Evolutionary conservation across 2,797 vertebrate species (phyloP), one percentile per base, ranked within the genome.

Genomic region (Tapirus indicus): DNA sequence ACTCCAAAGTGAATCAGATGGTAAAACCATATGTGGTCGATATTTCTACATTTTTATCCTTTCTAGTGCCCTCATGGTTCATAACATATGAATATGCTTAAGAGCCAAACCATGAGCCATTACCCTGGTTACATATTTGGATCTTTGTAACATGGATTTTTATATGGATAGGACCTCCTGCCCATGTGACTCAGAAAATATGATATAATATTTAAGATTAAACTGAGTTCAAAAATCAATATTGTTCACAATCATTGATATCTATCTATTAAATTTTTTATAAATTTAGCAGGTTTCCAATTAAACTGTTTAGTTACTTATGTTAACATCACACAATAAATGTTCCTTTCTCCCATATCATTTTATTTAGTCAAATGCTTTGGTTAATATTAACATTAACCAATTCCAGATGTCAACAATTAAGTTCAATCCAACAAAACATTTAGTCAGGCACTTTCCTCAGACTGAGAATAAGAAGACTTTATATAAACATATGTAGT

Each of bases 331-430:
- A 71, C 17, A 64, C 41, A 79, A n/a, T 35, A 38, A 60, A 84
- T 87, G 27, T 88, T 95, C 29, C 38, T 92, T 94, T 88, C 41
- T 91, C 35, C 35, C 49, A 1, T 25, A 38, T 66, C 72, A 83
- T 89, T 96, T 92, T 89, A 92, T 91, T 95, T 87, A 93, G 79
- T 78, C 74, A 94, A 90, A 95, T 66, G 16, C 94, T 97, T 94
- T 98, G 96, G 91, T 94, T 97, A 97, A 97, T 97, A 97, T 97
- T 98, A 97, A 97, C 94, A 97, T 96, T 97, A 97, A 90, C 89
- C 58, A 96, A 96, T 98, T 97, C 95, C 94, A 98, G 97, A 97
- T 98, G 96, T 94, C 95, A 97, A 95, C 95, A 97, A 97, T 97
- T 98, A 97, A 94, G 92, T 74, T 98, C 94, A 74, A 82, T 92